Base-by-base conservation (phyloP, 2,113 vertebrate species). In the Morone chrysops region DNA sequence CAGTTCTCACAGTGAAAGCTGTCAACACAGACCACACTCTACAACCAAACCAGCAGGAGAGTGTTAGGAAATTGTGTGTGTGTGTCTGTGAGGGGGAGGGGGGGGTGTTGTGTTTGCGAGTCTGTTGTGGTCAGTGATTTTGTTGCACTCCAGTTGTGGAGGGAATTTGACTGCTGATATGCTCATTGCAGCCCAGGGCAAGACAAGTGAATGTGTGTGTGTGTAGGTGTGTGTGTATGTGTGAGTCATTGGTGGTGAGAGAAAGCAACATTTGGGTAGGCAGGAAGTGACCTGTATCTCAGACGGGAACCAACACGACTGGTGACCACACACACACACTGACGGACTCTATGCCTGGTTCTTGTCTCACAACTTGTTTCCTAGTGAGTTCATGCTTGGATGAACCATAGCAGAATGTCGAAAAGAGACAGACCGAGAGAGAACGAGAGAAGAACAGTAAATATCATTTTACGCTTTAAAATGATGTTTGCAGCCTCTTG, bases 111-210 rank as follows among this genome's bases (percentile, higher is more conserved):
- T 83, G 57, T 61, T 48, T 76, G 40, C 78, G 78, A 79, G 63
- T 78, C 40, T 87, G 79, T 88, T 89, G 84, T 92, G 87, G 86
- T 88, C 84, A 90, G 83, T 91, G 90, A 89, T 87, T 92, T 85
- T 90, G 75, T 91, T 91, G 80, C 84, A 89, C 81, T 91, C 75
- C 72, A 85, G 86, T 88, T 90, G 83, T 50, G 20, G 72, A 84
- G 89, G 62, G 83, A 90, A 80, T 91, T 82, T 83, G 89, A 92
- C 83, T 80, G 79, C 79, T 77, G 90, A 90, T 87, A 83, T 87
- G 90, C 70, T 89, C 84, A 92, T 90, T 79, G 83, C 70, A 86
- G 90, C 91, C 81, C 73, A 78, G 17, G 74, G 91, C 89, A 78
- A 88, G 70, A 88, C 77, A 89, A 87, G 62, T 71, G 65, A 25